Percentiles rank a stretch among this genome's conserved stretches.
These are phyloP conservation scores for Sitta carolinensis DNA, from an alignment of 2,797 vertebrate species.

Conservation along the genomic window DNA sequence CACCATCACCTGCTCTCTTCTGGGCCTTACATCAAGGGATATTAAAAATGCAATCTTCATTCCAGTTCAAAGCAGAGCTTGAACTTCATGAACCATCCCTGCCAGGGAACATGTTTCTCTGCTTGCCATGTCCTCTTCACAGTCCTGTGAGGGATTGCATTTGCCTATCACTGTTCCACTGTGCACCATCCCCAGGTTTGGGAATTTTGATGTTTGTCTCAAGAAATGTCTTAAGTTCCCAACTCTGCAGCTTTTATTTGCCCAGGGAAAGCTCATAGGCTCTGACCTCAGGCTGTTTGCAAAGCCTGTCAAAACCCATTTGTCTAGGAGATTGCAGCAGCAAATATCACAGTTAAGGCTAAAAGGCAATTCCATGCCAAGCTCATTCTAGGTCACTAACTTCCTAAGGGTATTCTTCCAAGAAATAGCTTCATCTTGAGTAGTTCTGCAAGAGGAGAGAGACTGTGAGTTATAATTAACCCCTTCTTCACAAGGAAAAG, in stretches of 20 bases:
- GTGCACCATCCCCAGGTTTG: not conserved
- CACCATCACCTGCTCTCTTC: not conserved
- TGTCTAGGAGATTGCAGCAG: not conserved
- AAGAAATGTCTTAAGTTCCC: not conserved
- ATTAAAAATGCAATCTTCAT: not conserved
- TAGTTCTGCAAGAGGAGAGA: not conserved
- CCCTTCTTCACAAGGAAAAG: constrained; percentile 4
- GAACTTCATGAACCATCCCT: not conserved
- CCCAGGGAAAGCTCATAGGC: not conserved
- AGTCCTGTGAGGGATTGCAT: not conserved
- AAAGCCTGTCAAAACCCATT: constrained; percentile 54
- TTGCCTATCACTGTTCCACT: not conserved
- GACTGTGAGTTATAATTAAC: constrained; percentile 1
- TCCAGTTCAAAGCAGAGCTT: not conserved
- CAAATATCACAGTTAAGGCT: constrained; percentile 13
- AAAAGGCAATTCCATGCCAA: constrained; percentile 52
- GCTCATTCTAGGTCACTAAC: constrained; percentile 62
- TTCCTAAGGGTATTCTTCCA: constrained; percentile 65
- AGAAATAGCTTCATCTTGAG: constrained; percentile 55
- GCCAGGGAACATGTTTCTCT: not conserved
- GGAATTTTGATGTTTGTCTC: not conserved
- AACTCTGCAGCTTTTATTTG: not conserved
- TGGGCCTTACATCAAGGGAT: not conserved
- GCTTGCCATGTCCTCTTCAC: not conserved
- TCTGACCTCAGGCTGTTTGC: constrained; percentile 17